Conservation (phyloP, 1,140 invertebrate species). For the Brachionus paranguensis region DNA sequence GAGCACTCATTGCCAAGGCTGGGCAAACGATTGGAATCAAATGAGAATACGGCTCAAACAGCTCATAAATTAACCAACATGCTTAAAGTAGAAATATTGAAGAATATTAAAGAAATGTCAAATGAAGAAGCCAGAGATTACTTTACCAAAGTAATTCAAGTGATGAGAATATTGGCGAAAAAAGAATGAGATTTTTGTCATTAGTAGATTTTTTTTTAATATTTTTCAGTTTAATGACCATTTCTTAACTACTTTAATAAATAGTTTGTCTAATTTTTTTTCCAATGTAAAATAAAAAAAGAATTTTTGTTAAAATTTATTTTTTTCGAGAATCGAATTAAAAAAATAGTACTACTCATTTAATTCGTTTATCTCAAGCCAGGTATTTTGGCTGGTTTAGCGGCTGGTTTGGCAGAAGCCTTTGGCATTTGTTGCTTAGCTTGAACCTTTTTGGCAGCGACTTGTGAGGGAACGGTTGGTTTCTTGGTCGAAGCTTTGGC, state of each 20-base stretch:
- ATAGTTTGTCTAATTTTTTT: neutral
- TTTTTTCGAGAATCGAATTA: constrained; percentile 26
- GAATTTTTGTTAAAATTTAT: constrained; percentile 24
- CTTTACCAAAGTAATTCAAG: neutral
- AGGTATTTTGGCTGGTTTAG: constrained; percentile 35
- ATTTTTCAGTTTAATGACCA: neutral
- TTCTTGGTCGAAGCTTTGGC: constrained; percentile 38
- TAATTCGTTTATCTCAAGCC: constrained; percentile 26
- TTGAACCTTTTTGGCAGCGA: constrained; percentile 37
- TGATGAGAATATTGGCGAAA: neutral
- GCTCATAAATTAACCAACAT: neutral
- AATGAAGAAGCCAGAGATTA: constrained; percentile 19
- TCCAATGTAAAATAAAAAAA: constrained; percentile 3
- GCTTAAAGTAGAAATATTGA: neutral
- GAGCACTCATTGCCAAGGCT: constrained; percentile 31
- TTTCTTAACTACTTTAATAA: neutral
- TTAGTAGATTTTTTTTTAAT: neutral
- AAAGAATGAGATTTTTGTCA: neutral
- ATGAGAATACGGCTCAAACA: neutral
- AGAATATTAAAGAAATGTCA: neutral
- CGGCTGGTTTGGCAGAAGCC: constrained; percentile 13
- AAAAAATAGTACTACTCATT: constrained; percentile 16
- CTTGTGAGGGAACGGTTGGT: constrained; percentile 32
- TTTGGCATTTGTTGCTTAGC: constrained; percentile 34
- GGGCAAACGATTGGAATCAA: neutral